Percentiles rank a stretch among this genome's conserved stretches.
Evolutionary conservation across 2,888 invertebrate species (phyloP).

Genomic region (Hypselothyrea guttata): DNA sequence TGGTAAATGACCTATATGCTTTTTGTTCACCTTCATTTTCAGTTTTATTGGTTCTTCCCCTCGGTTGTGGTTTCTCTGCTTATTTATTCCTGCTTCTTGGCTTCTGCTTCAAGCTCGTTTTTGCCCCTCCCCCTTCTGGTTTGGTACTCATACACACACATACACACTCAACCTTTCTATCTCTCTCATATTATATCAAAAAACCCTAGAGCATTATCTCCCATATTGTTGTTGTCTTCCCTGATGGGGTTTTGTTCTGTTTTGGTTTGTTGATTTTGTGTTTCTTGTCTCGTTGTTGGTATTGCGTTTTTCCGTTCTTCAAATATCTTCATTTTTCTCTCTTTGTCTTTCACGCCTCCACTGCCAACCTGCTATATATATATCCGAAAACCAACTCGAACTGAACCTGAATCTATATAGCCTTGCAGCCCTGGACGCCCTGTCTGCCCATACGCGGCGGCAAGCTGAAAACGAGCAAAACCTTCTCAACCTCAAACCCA

Average conservation of each 20-base stretch:
- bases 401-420: conserved; percentile 64
- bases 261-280: conserved; percentile 18
- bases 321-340: conserved; percentile 77
- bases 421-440: conserved; percentile 83
- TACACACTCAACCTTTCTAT: conserved; percentile 5
- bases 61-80: conserved; percentile 39
- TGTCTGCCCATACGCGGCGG: conserved; percentile 83
- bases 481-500: conserved; percentile 83
- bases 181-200: conserved; percentile 6
- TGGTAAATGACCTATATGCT: background rate
- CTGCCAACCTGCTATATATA: conserved; percentile 33
- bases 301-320: conserved; percentile 76
- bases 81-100: conserved; percentile 9
- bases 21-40: background rate
- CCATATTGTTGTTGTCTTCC: conserved; percentile 27
- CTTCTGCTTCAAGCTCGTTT: conserved; percentile 22
- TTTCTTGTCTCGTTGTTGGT: conserved; percentile 66
- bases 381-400: conserved; percentile 40
- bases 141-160: conserved; percentile 23
- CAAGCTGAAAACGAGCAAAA: conserved; percentile 82
- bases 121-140: background rate
- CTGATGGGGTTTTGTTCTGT: conserved; percentile 18
- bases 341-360: conserved; percentile 69
- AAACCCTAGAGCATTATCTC: conserved; percentile 28
- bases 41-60: background rate